A percentile compares a stretch with the other conserved stretches of the same genome.
phyloP scores from a whole-genome alignment of 2,797 vertebrate genomes.

The Pangasius krempfi region DNA sequence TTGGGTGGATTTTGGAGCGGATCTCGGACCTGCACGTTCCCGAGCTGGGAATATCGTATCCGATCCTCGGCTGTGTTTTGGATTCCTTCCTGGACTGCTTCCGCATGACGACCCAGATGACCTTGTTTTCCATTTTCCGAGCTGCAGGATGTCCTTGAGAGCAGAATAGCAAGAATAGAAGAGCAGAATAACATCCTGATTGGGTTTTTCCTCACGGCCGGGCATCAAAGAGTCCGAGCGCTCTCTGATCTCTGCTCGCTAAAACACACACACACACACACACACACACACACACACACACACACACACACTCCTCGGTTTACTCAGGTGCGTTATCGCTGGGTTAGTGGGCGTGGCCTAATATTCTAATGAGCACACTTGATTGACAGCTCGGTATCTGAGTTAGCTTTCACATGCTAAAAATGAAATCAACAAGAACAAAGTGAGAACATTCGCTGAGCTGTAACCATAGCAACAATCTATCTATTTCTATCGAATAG shows the following conservation, averaged over 20 bases:
- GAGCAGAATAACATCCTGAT: conserved; percentile 73
- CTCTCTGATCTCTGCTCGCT: conserved; percentile 48
- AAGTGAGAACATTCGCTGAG: background rate
- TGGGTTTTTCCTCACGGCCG: background rate
- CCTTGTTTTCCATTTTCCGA: conserved; percentile 59
- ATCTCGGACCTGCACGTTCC: background rate
- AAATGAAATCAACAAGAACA: background rate
- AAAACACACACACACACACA: background rate
- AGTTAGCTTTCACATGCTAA: background rate
- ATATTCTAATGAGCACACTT: background rate
- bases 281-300: background rate
- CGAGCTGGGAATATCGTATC: background rate
- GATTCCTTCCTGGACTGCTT: conserved; percentile 65
- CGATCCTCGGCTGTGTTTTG: background rate
- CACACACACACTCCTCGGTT: background rate
- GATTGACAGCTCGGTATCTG: background rate
- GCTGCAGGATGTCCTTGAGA: conserved; percentile 66
- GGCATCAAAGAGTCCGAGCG: conserved; percentile 72
- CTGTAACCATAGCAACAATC: background rate
- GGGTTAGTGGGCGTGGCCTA: background rate
- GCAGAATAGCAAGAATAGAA: background rate
- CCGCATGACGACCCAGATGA: conserved; percentile 64
- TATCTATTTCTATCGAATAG: no score
- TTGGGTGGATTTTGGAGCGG: background rate
- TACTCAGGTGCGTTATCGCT: background rate